Conservation (phyloP, 2,888 invertebrate genomes). For the Hartigia nigra region DNA sequence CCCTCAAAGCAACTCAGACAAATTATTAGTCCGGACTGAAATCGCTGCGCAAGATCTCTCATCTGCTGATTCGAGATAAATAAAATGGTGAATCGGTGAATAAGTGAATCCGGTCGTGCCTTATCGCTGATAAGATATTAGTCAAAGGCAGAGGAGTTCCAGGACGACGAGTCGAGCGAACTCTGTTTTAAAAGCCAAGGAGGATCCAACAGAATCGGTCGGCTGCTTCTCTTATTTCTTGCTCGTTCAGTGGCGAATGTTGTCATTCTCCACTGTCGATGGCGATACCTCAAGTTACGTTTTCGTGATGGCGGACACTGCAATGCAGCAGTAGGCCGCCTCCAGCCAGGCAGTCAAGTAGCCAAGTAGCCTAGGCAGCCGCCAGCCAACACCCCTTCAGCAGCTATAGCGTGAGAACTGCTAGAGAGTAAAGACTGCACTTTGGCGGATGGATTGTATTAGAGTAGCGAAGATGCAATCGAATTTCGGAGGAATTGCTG, state of each 20-base stretch:
- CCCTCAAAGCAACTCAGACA: background rate
- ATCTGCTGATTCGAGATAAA: background rate
- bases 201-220: constrained; percentile 18
- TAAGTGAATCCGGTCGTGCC: background rate
- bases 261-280: background rate
- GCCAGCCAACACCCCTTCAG: background rate
- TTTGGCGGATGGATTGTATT: background rate
- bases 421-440: too few relatives aligned
- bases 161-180: background rate
- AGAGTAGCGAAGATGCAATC: background rate
- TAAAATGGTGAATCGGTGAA: background rate
- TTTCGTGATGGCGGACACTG: constrained; percentile 42
- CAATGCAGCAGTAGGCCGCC: constrained; percentile 58
- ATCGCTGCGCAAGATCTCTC: background rate
- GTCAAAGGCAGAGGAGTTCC: background rate
- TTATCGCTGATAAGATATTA: background rate
- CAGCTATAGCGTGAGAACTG: background rate
- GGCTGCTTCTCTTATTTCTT: constrained; percentile 23
- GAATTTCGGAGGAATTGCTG: background rate
- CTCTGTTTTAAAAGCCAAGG: constrained; percentile 10
- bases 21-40: background rate
- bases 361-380: constrained; percentile 11
- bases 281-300: background rate
- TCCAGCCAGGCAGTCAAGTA: constrained; percentile 54
- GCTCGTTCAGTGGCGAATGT: constrained; percentile 25